A percentile compares a stretch with the other conserved stretches of the same genome.
Conservation (phyloP, 1,140 invertebrate species). For the Diorhabda sublineata region DNA sequence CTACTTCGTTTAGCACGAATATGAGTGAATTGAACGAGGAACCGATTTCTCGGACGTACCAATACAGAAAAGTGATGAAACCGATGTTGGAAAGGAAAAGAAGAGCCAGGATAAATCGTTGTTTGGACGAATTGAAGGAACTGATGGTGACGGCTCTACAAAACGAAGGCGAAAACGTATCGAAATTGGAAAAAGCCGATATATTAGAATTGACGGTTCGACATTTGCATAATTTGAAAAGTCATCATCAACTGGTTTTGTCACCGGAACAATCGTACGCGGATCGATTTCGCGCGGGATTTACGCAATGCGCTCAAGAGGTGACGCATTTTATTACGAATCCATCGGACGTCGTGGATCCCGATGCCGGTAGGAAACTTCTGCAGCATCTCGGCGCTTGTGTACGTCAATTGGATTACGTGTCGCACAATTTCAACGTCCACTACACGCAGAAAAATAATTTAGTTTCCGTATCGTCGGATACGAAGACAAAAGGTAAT, state of each 20-base stretch:
- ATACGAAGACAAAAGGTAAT: constrained; percentile 14
- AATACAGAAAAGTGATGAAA: constrained; percentile 93
- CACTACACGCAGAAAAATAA: constrained; percentile 30
- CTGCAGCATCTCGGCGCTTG: constrained; percentile 50
- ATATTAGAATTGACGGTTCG: constrained; percentile 93
- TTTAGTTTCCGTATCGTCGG: constrained; percentile 38
- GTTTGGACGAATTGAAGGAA: constrained; percentile 88
- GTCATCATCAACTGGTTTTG: constrained; percentile 62
- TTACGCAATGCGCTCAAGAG: constrained; percentile 87
- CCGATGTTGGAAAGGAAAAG: constrained; percentile 92
- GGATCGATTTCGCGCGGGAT: constrained; percentile 84
- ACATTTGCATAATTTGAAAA: constrained; percentile 79
- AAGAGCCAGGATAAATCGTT: constrained; percentile 89
- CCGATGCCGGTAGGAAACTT: constrained; percentile 45
- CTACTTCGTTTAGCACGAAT: constrained; percentile 38
- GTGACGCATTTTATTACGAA: constrained; percentile 73
- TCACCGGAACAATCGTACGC: constrained; percentile 65
- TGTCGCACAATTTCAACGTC: constrained; percentile 27
- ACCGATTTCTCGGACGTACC: constrained; percentile 81
- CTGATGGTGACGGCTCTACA: constrained; percentile 84
- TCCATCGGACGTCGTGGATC: constrained; percentile 43
- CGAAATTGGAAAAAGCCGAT: constrained; percentile 94
- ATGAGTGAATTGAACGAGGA: constrained; percentile 44
- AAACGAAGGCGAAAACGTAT: constrained; percentile 81
- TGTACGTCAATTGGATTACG: constrained; percentile 45